These are phyloP conservation scores for Cnemophilus loriae DNA, from an alignment of 2,113 vertebrate species.

Conservation along the genomic window DNA sequence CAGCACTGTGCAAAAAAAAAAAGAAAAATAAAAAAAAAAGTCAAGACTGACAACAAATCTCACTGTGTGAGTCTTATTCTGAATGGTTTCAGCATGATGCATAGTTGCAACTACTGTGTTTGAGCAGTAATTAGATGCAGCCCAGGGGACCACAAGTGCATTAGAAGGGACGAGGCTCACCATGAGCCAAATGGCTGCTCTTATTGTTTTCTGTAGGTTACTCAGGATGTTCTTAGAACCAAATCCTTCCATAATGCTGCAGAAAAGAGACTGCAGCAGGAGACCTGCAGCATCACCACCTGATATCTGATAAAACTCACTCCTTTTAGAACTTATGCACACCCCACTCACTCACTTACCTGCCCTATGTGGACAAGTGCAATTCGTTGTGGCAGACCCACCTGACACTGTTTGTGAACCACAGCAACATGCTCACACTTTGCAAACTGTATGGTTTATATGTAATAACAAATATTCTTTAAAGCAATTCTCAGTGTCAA, in stretches of 20 bases:
- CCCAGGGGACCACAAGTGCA: constrained; percentile 51
- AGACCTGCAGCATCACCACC: background rate
- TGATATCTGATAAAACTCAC: background rate
- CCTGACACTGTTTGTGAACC: background rate
- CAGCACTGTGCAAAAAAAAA: background rate
- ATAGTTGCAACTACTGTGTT: constrained; percentile 51
- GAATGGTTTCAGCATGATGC: constrained; percentile 62
- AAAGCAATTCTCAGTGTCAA: background rate
- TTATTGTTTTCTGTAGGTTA: constrained; percentile 64
- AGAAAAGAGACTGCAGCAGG: constrained; percentile 36
- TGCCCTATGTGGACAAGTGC: accelerated
- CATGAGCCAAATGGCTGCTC: constrained; percentile 60
- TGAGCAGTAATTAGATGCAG: constrained; percentile 63
- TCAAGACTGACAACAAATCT: constrained; percentile 35
- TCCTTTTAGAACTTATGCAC: background rate
- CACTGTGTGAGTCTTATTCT: constrained; percentile 26
- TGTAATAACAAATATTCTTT: background rate
- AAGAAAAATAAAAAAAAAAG: background rate
- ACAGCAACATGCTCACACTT: background rate
- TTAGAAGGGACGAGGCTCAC: constrained; percentile 64
- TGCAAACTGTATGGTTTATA: background rate
- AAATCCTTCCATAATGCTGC: constrained; percentile 54
- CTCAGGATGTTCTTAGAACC: constrained; percentile 58
- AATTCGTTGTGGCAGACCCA: background rate
- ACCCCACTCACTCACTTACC: background rate